Conservation (phyloP, 2,797 vertebrate species). For the Apogon hyalosoma region DNA sequence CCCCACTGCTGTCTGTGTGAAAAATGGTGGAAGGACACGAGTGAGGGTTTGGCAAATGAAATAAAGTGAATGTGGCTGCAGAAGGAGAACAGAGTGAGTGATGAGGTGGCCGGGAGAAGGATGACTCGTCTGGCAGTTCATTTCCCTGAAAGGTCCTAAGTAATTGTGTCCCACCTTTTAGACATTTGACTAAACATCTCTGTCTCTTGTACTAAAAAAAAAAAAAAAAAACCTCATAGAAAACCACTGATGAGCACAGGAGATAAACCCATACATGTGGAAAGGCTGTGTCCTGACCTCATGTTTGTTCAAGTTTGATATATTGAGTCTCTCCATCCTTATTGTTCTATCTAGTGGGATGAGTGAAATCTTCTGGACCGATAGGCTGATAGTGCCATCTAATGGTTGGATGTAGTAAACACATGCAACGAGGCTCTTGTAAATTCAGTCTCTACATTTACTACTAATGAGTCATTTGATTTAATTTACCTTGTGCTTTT, state of each 20-base stretch:
- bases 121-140: conserved; percentile 62
- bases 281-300: not conserved
- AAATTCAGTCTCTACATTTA: too few relatives aligned
- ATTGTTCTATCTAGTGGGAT: not conserved
- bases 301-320: too few relatives aligned
- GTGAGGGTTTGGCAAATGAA: conserved; percentile 63
- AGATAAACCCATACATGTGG: not conserved
- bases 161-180: conserved; percentile 51
- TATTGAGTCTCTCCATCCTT: not conserved
- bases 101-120: conserved; percentile 65
- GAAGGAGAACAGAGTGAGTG: conserved; percentile 64
- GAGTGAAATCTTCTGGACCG: not conserved
- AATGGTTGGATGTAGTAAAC: conserved; percentile 38
- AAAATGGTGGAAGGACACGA: conserved; percentile 27
- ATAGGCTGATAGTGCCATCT: conserved; percentile 54
- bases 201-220: conserved; percentile 9
- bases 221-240: not conserved
- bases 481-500: too few relatives aligned
- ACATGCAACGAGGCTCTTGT: too few relatives aligned
- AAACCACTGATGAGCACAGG: not conserved
- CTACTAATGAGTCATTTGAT: too few relatives aligned
- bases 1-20: conserved; percentile 9
- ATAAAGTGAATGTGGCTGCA: conserved; percentile 33
- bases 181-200: conserved; percentile 30
- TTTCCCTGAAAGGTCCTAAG: conserved; percentile 69